These are phyloP conservation scores for Channa striata DNA, from an alignment of 2,797 vertebrate species.

Conservation along the genomic window DNA sequence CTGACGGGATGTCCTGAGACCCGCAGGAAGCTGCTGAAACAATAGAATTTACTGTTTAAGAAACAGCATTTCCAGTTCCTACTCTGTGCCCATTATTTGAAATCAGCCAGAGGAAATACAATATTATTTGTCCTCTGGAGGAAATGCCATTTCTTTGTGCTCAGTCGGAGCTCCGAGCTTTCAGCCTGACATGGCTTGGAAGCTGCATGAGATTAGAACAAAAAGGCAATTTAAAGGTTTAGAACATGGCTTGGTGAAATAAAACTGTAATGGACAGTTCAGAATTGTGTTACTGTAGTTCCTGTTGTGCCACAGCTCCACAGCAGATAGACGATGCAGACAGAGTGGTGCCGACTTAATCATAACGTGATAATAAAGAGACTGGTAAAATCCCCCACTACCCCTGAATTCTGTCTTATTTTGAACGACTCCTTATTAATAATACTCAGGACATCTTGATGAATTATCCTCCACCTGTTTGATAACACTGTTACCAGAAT, in stretches of 20 bases:
- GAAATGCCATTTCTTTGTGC: constrained; percentile 69
- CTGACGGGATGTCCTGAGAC: constrained; percentile 78
- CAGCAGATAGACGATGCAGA: constrained; percentile 38
- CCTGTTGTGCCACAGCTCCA: constrained; percentile 16
- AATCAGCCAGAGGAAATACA: constrained; percentile 73
- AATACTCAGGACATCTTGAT: constrained; percentile 7
- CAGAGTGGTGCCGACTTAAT: constrained; percentile 50
- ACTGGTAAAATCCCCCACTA: constrained; percentile 14
- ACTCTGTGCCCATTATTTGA: constrained; percentile 70
- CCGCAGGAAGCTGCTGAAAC: constrained; percentile 79
- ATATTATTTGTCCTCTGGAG: constrained; percentile 69
- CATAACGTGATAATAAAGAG: constrained; percentile 53
- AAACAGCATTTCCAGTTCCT: constrained; percentile 81
- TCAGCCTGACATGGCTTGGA: constrained; percentile 26
- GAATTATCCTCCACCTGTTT: background rate
- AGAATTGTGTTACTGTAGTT: constrained; percentile 21
- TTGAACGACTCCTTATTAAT: background rate
- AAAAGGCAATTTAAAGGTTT: constrained; percentile 14
- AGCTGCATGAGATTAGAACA: constrained; percentile 1
- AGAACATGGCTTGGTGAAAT: background rate
- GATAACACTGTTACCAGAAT: background rate
- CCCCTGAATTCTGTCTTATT: background rate
- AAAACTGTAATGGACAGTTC: background rate
- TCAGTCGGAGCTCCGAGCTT: constrained; percentile 29
- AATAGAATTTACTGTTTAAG: constrained; percentile 80